Percentiles rank a stretch among this genome's conserved stretches.
phyloP scores from a whole-genome alignment of 1,140 invertebrate genomes.

The Euwallacea similis region DNA sequence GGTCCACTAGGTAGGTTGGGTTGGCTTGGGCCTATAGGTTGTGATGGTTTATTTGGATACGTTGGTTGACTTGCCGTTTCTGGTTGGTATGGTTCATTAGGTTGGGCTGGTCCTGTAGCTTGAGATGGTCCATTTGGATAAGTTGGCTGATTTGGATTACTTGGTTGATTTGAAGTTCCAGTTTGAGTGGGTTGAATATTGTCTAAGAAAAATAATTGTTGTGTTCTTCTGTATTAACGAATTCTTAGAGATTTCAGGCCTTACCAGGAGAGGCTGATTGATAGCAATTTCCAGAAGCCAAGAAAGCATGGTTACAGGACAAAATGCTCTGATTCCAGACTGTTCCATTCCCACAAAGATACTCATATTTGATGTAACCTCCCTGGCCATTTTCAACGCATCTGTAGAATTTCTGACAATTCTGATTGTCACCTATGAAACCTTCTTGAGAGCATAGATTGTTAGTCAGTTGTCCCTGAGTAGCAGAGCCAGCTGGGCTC shows the following conservation, averaged over 20 bases:
- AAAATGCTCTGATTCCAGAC: slow-evolving; percentile 69
- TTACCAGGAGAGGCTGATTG: slow-evolving; percentile 3
- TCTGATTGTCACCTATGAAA: slow-evolving; percentile 65
- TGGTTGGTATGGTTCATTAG: background rate
- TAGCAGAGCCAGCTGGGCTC: background rate
- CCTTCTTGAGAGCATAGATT: slow-evolving; percentile 60
- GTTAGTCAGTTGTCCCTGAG: slow-evolving; percentile 53
- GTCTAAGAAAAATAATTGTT: no score
- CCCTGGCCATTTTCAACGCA: slow-evolving; percentile 62
- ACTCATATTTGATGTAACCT: slow-evolving; percentile 66
- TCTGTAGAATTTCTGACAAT: slow-evolving; percentile 78
- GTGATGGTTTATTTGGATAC: slow-evolving; percentile 32
- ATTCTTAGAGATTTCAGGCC: background rate
- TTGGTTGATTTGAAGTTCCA: slow-evolving; percentile 14
- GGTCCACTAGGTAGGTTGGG: slow-evolving; percentile 4
- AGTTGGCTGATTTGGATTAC: slow-evolving; percentile 5
- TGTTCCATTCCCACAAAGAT: slow-evolving; percentile 69
- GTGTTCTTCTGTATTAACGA: background rate
- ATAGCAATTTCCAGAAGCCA: slow-evolving; percentile 37
- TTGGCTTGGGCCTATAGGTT: slow-evolving; percentile 31
- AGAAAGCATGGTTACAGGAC: slow-evolving; percentile 61
- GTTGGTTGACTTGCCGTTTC: slow-evolving; percentile 24
- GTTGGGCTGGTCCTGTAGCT: background rate
- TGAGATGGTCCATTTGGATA: background rate
- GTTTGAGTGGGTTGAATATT: slow-evolving; percentile 3